phyloP scores from a whole-genome alignment of 2,113 vertebrate genomes.

The Sapajus apella region DNA sequence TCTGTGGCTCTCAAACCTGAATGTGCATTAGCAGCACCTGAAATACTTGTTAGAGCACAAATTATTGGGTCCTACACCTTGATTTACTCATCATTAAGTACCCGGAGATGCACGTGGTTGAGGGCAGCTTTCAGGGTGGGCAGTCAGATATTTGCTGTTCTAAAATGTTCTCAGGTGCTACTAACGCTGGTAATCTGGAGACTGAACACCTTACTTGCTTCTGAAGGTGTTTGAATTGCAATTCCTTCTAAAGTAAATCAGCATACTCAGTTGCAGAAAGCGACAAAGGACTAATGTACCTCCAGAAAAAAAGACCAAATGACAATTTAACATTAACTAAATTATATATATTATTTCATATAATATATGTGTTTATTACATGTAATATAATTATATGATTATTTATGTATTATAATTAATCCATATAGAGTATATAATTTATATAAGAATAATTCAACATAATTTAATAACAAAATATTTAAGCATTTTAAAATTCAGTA shows the following conservation, averaged over 20 bases:
- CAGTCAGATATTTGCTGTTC: not conserved
- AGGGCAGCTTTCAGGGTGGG: accelerated
- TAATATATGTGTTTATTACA: too few species aligned
- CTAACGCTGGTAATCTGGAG: accelerated
- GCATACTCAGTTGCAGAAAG: not conserved
- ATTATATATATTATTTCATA: too few species aligned
- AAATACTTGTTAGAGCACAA: not conserved
- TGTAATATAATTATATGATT: too few species aligned
- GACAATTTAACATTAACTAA: too few species aligned
- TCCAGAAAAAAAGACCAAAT: not conserved
- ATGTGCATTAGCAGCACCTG: not conserved
- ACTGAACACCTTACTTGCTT: not conserved
- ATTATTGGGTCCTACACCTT: accelerated
- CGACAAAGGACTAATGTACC: not conserved
- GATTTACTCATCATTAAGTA: not conserved
- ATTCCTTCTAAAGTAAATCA: not conserved
- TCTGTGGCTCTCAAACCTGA: not conserved
- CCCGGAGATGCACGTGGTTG: accelerated
- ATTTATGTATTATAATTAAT: too few species aligned
- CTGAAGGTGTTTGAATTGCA: not conserved
- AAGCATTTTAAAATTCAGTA: not conserved
- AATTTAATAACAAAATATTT: not conserved
- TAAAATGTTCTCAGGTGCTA: not conserved
- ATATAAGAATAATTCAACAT: too few species aligned
- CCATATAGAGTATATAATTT: too few species aligned